These are phyloP conservation scores for Pseudococcus longispinus DNA, from an alignment of 2,888 invertebrate species.

Conservation along the genomic window DNA sequence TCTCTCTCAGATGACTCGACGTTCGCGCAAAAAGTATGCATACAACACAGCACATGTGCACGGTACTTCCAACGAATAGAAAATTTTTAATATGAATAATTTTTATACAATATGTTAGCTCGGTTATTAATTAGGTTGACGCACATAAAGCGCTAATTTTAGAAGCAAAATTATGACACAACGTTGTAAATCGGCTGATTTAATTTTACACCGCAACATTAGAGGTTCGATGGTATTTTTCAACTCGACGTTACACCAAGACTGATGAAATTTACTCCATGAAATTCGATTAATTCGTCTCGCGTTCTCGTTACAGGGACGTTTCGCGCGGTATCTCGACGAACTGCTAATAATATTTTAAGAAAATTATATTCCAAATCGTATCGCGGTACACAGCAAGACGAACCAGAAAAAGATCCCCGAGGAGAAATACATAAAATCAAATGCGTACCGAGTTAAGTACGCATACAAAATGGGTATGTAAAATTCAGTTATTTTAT, in stretches of 20 bases:
- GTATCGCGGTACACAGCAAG: not conserved
- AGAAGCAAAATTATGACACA: conserved; percentile 53
- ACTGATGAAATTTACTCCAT: conserved; percentile 7
- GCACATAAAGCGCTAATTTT: conserved; percentile 53
- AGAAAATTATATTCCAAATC: conserved; percentile 24
- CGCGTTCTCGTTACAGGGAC: not conserved
- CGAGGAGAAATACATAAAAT: conserved; percentile 12
- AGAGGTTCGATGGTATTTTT: conserved; percentile 26
- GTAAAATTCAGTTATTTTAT: not conserved
- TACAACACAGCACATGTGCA: not conserved
- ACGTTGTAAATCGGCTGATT: conserved; percentile 44
- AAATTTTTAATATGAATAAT: not conserved
- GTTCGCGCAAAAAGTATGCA: not conserved
- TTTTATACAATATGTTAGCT: conserved; percentile 41
- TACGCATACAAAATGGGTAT: conserved; percentile 1
- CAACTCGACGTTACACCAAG: not conserved
- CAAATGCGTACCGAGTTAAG: conserved; percentile 22
- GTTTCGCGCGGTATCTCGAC: not conserved
- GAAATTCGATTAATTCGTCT: conserved; percentile 28
- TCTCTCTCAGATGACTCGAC: not conserved
- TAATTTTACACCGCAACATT: conserved; percentile 42
- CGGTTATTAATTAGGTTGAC: conserved; percentile 52
- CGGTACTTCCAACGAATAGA: not conserved
- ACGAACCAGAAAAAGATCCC: conserved; percentile 21
- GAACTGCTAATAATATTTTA: conserved; percentile 9